phyloP scores from a whole-genome alignment of 2,888 invertebrate species.

The Nymphalis polychloros region DNA sequence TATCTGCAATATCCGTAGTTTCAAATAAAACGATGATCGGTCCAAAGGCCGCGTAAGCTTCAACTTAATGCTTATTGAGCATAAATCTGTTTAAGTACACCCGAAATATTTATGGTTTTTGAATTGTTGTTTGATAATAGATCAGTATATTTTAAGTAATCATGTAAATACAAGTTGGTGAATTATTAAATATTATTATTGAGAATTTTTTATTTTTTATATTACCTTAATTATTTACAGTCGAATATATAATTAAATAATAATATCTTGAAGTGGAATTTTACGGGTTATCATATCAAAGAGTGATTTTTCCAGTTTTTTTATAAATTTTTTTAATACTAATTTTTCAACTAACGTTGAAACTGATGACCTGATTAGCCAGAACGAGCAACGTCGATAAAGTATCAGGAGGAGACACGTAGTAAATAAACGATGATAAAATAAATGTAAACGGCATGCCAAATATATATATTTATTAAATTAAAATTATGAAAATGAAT shows the following conservation, averaged over 20 bases:
- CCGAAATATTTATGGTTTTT: slow-evolving; percentile 64
- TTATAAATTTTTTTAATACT: no score
- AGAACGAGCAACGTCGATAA: no score
- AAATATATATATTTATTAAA: no score
- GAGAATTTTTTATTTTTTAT: slow-evolving; percentile 44
- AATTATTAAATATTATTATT: slow-evolving; percentile 73
- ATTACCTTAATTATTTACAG: background rate
- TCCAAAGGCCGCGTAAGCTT: slow-evolving; percentile 48
- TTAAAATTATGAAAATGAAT: no score
- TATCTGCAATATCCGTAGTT: slow-evolving; percentile 19
- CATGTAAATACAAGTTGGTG: slow-evolving; percentile 80
- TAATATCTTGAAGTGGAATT: background rate
- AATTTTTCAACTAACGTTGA: no score
- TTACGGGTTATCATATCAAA: no score
- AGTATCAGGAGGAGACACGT: no score
- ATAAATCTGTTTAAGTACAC: slow-evolving; percentile 70
- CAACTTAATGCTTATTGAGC: slow-evolving; percentile 48
- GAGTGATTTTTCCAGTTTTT: no score
- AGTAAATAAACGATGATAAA: no score
- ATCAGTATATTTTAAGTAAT: slow-evolving; percentile 72
- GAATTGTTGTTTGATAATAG: slow-evolving; percentile 70
- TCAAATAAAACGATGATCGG: slow-evolving; percentile 34
- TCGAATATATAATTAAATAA: background rate
- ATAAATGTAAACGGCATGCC: no score
- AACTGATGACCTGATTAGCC: no score